Evolutionary conservation across 2,113 vertebrate genomes (phyloP), one percentile per base, ranked within the genome.

Genomic region (cattle (Bos taurus)): DNA sequence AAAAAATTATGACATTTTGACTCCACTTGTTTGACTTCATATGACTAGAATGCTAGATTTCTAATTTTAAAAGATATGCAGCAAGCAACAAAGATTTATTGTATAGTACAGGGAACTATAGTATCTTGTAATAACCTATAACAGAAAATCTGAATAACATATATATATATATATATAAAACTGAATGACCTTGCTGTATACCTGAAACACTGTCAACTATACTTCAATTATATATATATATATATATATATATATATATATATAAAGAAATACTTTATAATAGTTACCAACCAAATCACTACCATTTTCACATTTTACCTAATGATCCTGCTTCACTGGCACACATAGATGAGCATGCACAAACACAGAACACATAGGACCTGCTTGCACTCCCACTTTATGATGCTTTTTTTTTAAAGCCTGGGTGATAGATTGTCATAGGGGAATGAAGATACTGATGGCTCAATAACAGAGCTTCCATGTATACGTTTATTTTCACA

Each of bases 261-360:
- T 21, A 64, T 36, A 5, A 12, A 74, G 21, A 98, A 98, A 98
- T 93, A 97, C 97, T 98, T 96, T 77, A 67, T 97, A 98, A 98
- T 83, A 98, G 94, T 98, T 97, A 98, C 83, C 95, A 96, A 98
- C 95, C 88, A 96, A 97, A 98, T 98, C 88, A 96, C 96, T 95
- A 94, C 95, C 97, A 98, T 97, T 98, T 99, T 98, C 96, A 88
- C 97, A 98, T 98, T 97, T 98, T 98, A 98, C 96, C 97, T 97
- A 97, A 98, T 98, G 92, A 97, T 98, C 92, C 89, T 95, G 96
- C 96, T 96, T 98, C 92, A 91, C 93, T 94, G 87, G 95, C 88
- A 95, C 97, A 98, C 97, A 33, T n/a, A n/a, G 28, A 26, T 7
- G 62, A 91, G 40, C 0, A 50, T 48, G 23, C 8, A 96, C 94